Evolutionary conservation across 2,797 vertebrate genomes (phyloP), one percentile per base, ranked within the genome.

Genomic region (Anabas testudineus): DNA sequence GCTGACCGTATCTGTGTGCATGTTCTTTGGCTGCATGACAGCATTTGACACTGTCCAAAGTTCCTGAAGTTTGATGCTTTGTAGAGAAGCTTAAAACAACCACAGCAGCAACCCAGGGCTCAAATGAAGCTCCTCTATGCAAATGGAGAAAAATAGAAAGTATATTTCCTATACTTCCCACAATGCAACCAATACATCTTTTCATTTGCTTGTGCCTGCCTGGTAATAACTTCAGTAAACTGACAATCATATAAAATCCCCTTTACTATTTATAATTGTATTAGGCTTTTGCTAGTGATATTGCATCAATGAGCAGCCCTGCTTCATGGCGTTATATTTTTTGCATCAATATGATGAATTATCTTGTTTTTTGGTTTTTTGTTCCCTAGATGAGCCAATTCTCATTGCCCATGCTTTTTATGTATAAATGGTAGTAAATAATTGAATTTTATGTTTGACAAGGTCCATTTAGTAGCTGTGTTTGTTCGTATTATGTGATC

Each of bases 11-110:
- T 99, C 96, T 8, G 93, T 99, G 60, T 95, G 98, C 58, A 93
- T 99, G 87, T 99, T 97, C 49, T 99, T 99, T 74, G 98, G 97
- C 55, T 99, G 97, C 86, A 97, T 98, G 96, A 99, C 97, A 26
- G 96, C 95, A 0, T 96, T 97, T 82, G 94, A 97, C 74, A 99
- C 86, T 96, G 95, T 68, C 95, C 96, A 80, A 92, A 87, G 45
- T 96, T 99, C 87, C 88, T 99, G 77, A n/a, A 42, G 6, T 8
- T n/a, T n/a, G 8, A 18, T n/a, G 18, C 41, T 45, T 45, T 10
- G 3, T 19, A 45, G 42, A 19, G n/a, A 45, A 45, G 9, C n/a
- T 19, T 10, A 12, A 43, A n/a, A n/a, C 16, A 5, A 9, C n/a
- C 3, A 45, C 42, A 45, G n/a, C n/a, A 10, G 8, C 42, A 45